Conservation (phyloP, 2,888 invertebrate species). For the Catocala fraxini region DNA sequence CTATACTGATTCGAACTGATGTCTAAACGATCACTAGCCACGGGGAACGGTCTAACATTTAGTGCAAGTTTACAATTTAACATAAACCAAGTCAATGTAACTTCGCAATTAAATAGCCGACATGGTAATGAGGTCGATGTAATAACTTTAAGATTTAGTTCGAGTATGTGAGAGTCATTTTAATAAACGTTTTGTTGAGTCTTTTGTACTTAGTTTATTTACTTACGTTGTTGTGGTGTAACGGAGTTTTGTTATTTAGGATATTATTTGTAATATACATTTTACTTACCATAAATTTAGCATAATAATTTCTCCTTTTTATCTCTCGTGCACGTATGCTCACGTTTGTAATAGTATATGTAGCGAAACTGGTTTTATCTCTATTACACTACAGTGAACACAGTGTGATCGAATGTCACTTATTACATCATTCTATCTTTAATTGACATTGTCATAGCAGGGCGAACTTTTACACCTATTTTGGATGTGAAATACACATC, state of each 20-base stretch:
- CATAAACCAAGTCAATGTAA: conserved; percentile 26
- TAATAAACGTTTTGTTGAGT: conserved; percentile 61
- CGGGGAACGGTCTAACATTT: conserved; percentile 35
- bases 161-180: conserved; percentile 55
- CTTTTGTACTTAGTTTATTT: conserved; percentile 77
- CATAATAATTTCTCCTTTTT: conserved; percentile 34
- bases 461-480: neutral
- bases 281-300: conserved; percentile 24
- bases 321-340: conserved; percentile 28
- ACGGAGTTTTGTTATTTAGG: conserved; percentile 66
- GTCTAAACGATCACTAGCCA: conserved; percentile 22
- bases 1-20: conserved; percentile 21
- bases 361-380: conserved; percentile 25
- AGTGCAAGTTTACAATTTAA: conserved; percentile 25
- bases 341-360: conserved; percentile 22
- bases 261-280: conserved; percentile 43
- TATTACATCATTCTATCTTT: neutral
- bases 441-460: neutral
- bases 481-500: neutral
- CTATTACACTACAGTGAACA: conserved; percentile 17
- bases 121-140: conserved; percentile 38
- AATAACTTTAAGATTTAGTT: conserved; percentile 33
- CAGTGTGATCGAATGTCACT: conserved; percentile 21
- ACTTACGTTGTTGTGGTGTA: conserved; percentile 66
- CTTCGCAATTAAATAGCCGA: conserved; percentile 18